phyloP scores from a whole-genome alignment of 2,113 vertebrate species.

The Poicephalus meyeri region DNA sequence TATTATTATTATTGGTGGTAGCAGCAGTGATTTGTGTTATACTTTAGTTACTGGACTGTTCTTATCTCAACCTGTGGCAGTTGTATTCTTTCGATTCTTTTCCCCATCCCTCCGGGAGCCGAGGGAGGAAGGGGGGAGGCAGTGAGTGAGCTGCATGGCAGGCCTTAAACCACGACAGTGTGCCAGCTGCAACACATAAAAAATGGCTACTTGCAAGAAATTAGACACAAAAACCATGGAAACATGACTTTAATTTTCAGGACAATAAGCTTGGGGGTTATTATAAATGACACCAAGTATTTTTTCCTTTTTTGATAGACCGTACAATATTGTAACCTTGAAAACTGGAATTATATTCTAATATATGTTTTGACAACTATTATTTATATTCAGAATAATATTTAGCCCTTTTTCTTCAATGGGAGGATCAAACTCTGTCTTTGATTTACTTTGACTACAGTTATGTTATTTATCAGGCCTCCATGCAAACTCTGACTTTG shows the following conservation, averaged over 20 bases:
- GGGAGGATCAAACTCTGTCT: background rate
- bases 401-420: background rate
- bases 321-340: background rate
- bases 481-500: background rate
- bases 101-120: too few relatives aligned
- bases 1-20: too few relatives aligned
- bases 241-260: background rate
- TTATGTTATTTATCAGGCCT: background rate
- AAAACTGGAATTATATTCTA: background rate
- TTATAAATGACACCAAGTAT: background rate
- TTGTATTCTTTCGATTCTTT: too few relatives aligned
- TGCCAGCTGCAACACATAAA: background rate
- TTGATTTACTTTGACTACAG: background rate
- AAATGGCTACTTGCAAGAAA: background rate
- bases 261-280: background rate
- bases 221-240: background rate
- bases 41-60: too few relatives aligned
- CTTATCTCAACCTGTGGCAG: too few relatives aligned
- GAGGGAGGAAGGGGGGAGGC: too few relatives aligned
- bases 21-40: too few relatives aligned
- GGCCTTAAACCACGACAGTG: too few relatives aligned
- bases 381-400: background rate
- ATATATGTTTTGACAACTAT: background rate
- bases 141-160: too few relatives aligned
- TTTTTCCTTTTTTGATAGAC: background rate